Percentiles rank a stretch among this genome's conserved stretches.
phyloP scores from a whole-genome alignment of 1,140 invertebrate species.

The Drosophila kohkoa region DNA sequence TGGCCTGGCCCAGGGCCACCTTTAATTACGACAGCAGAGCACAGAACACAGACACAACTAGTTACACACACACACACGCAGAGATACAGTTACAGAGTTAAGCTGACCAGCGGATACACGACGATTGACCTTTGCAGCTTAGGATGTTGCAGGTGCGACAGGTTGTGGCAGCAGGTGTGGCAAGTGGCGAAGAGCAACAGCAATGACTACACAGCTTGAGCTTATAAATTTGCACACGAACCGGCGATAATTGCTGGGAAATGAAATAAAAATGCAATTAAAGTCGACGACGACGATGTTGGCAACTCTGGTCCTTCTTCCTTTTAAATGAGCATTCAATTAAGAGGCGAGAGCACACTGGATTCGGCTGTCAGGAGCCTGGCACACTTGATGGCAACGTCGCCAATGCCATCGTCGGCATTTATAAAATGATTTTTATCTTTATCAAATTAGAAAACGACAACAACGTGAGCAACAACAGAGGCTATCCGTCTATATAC shows the following conservation, averaged over 20 bases:
- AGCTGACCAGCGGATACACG: slow-evolving; percentile 30
- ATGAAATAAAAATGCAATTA: slow-evolving; percentile 83
- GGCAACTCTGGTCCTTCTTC: slow-evolving; percentile 37
- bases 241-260: slow-evolving; percentile 78
- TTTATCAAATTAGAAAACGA: slow-evolving; percentile 71
- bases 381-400: slow-evolving; percentile 59
- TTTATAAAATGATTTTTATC: slow-evolving; percentile 82
- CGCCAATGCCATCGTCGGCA: slow-evolving; percentile 47
- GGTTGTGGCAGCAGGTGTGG: slow-evolving; percentile 20
- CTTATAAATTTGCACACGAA: slow-evolving; percentile 81
- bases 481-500: background rate
- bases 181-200: background rate
- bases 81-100: slow-evolving; percentile 28
- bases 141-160: slow-evolving; percentile 53
- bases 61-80: slow-evolving; percentile 47
- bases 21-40: slow-evolving; percentile 71
- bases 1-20: slow-evolving; percentile 52
- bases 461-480: slow-evolving; percentile 35
- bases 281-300: slow-evolving; percentile 54
- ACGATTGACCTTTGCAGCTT: slow-evolving; percentile 72
- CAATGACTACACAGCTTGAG: slow-evolving; percentile 20
- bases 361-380: slow-evolving; percentile 46
- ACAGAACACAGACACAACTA: slow-evolving; percentile 34
- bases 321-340: slow-evolving; percentile 80
- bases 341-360: slow-evolving; percentile 53